Base-by-base conservation (phyloP, 92 coral and sea anemone genomes). In the Parazoanthus darwini region DNA sequence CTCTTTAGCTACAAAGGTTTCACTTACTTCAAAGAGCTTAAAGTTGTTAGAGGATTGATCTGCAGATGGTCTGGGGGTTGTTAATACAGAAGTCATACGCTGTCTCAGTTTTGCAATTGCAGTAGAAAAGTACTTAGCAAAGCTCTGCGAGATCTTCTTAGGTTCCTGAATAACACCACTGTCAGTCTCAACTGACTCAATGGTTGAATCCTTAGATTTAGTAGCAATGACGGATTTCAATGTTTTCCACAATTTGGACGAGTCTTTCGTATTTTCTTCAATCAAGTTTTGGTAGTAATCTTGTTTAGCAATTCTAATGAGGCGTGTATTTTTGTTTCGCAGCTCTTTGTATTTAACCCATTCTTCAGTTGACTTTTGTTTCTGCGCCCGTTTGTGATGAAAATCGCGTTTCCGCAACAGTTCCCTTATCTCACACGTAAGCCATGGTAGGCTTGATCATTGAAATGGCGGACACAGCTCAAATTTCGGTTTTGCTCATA, bases 361-460 rank as follows among this genome's bases (percentile, higher is more conserved):
- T 82, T 92, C 89, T n/a, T 87, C 72, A 5, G 81, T 37, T 39
- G 78, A 13, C 79, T 88, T 90, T 8, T 43, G 75, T 70, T 87
- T 92, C 29, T 85, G 92, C 33, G 90, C n/a, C n/a, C n/a, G n/a
- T n/a, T n/a, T 89, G 77, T 88, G 93, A 44, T 91, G 93, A 81
- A 79, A 91, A 91, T 93, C 86, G 23, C 95, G 90, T 63, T 66
- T 88, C 20, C 86, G 77, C 92, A 93, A 91, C 73, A 56, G 4
- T 63, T 46, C 85, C 85, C 95, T 90, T 4, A 92, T 89, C 33
- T 90, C 89, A 37, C 78, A 44, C 33, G 89, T 89, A 36, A 92
- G 44, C 94, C 92, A 92, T n/a, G 91, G 94, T 25, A 92, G 92
- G 46, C 77, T 91, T 9, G n/a, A n/a, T n/a, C n/a, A n/a, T n/a